A percentile compares a stretch with the other conserved stretches of the same genome.
Evolutionary conservation across 2,888 invertebrate species (phyloP).

Genomic region (Uropetala carovei): DNA sequence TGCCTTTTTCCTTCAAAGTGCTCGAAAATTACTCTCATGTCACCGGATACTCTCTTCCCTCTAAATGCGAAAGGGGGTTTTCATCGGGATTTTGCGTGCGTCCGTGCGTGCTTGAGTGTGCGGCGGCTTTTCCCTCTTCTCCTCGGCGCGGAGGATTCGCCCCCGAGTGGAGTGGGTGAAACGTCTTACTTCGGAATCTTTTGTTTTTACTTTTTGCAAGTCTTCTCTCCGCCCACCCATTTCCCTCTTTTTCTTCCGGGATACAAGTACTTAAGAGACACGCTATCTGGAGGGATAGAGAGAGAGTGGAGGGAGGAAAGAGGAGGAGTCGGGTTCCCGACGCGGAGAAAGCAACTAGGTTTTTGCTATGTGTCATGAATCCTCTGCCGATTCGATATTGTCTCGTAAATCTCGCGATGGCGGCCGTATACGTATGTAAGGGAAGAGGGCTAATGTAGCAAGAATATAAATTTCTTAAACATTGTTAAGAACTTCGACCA

Average conservation of each 20-base stretch:
- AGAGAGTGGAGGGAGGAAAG: neutral
- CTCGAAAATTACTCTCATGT: neutral
- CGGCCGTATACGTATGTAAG: too few relatives aligned
- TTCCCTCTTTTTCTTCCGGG: neutral
- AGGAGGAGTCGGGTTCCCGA: neutral
- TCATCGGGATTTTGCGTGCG: neutral
- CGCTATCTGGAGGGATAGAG: neutral
- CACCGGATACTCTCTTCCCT: neutral
- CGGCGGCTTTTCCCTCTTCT: neutral
- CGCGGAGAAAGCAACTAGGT: too few relatives aligned
- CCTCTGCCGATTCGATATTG: too few relatives aligned
- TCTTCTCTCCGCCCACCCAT: neutral
- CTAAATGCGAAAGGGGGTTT: neutral
- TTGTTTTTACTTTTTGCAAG: neutral
- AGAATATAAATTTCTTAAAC: too few relatives aligned
- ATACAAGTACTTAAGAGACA: slow-evolving; percentile 1
- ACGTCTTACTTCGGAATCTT: neutral
- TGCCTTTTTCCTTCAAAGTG: neutral
- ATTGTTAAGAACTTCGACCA: too few relatives aligned
- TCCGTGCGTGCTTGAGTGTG: neutral
- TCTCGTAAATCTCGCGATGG: too few relatives aligned
- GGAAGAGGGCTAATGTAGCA: too few relatives aligned
- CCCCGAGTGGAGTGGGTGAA: neutral
- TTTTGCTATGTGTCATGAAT: too few relatives aligned
- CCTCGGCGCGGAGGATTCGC: neutral